These are phyloP conservation scores for Apamea monoglypha DNA, from an alignment of 2,888 invertebrate genomes.

Conservation along the genomic window DNA sequence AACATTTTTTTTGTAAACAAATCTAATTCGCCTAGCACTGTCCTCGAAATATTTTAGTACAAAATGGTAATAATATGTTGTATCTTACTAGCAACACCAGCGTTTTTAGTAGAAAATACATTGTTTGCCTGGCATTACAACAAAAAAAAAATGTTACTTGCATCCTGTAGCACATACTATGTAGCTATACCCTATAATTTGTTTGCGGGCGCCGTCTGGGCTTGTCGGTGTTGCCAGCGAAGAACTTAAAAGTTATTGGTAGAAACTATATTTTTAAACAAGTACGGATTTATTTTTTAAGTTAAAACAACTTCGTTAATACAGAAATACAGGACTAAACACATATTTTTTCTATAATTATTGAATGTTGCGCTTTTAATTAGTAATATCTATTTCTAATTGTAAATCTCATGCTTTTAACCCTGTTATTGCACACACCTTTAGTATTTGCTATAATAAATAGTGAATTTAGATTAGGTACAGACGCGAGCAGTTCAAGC, in stretches of 20 bases:
- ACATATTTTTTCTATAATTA: neutral
- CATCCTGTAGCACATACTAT: constrained; percentile 74
- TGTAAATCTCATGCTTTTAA: constrained; percentile 47
- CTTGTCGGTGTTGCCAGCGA: constrained; percentile 65
- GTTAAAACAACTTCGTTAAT: neutral
- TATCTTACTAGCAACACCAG: constrained; percentile 30
- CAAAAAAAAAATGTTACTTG: constrained; percentile 72
- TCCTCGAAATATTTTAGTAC: neutral
- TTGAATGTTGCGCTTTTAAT: constrained; percentile 31
- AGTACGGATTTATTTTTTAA: neutral
- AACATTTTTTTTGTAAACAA: constrained; percentile 25
- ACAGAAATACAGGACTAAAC: constrained; percentile 13
- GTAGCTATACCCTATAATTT: constrained; percentile 75
- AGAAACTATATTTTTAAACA: constrained; percentile 29
- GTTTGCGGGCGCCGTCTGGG: constrained; percentile 59
- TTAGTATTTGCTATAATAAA: constrained; percentile 22
- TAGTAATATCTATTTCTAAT: constrained; percentile 49
- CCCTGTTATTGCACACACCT: constrained; percentile 57
- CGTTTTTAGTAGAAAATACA: constrained; percentile 22
- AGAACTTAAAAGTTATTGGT: constrained; percentile 39
- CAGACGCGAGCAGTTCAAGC: neutral
- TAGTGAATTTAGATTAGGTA: neutral
- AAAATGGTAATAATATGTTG: neutral
- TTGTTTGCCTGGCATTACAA: constrained; percentile 53
- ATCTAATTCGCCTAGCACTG: constrained; percentile 15